Percentiles rank a stretch among this genome's conserved stretches.
These are phyloP conservation scores for Bovichtus variegatus DNA, from an alignment of 2,797 vertebrate genomes.

Conservation along the genomic window DNA sequence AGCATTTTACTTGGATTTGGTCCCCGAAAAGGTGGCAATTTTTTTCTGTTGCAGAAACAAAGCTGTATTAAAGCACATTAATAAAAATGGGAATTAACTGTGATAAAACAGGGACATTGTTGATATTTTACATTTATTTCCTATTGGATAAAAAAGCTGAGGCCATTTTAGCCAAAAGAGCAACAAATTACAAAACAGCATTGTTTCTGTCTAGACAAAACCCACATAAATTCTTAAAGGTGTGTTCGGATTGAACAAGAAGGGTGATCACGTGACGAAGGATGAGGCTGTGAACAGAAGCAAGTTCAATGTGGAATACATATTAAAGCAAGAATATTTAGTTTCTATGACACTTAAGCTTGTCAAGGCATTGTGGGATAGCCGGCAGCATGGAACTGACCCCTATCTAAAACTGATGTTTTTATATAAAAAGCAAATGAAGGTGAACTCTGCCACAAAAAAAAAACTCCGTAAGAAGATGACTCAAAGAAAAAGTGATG, in stretches of 20 bases:
- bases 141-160: not conserved
- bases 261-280: not conserved
- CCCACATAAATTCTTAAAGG: not conserved
- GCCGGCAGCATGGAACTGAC: not conserved
- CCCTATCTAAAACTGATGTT: not conserved
- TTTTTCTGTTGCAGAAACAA: slow-evolving; percentile 32
- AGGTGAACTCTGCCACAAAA: not conserved
- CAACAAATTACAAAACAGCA: slow-evolving; percentile 9
- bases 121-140: not conserved
- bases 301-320: not conserved
- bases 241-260: slow-evolving; percentile 21
- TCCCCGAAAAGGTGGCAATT: slow-evolving; percentile 32
- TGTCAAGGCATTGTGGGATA: not conserved
- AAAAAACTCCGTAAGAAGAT: not conserved
- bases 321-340: not conserved
- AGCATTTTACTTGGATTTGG: slow-evolving; percentile 42
- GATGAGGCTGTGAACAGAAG: not conserved
- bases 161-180: slow-evolving; percentile 1
- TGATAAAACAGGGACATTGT: not conserved
- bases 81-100: slow-evolving; percentile 12
- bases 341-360: not conserved
- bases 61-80: slow-evolving; percentile 52
- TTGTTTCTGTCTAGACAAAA: not conserved
- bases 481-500: too few relatives aligned
- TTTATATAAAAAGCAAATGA: not conserved